Base-by-base conservation (phyloP, 1,140 invertebrate species). In the Mamestra configurata region DNA sequence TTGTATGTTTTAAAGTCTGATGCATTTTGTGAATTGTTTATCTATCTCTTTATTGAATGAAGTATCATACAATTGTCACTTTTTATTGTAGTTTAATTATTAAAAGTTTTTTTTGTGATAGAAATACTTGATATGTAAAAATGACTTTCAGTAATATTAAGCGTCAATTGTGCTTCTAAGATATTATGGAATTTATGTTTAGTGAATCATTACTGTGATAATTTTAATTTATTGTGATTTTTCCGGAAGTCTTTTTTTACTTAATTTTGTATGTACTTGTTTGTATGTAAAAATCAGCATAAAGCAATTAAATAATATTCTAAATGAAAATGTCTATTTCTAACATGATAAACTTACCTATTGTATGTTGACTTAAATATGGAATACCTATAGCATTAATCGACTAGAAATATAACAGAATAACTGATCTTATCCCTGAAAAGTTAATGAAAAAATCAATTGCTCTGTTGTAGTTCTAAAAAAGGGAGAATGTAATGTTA, bases 181-280 rank as follows among this genome's bases (percentile, higher is more conserved):
- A 68, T 77, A 68, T 55, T 64, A 35, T 43, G 11, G 27, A 77
- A 53, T 64, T 75, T 77, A 77, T 61, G 59, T 66, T 77, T 77
- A 66, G 55, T 46, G 55, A 76, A 76, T 76, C 40, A 61, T 76
- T 76, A 68, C 75, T 77, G 75, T 77, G 75, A 77, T 77, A 77
- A 66, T 53, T 77, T 77, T 77, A 73, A 22, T 66, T 77, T 64
- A 76, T 76, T 76, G 73, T 76, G 73, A 61, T 76, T 76, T 72
- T 46, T 27, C 43, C 35, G 22, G 37, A 49, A 49, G 13, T n/a
- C 8, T 35, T 31, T 66, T 66, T 77, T 66, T 53, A 66, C 31
- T 73, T 49, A 51, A 51, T 49, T 53, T 51, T 31, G 51, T 51
- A 73, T 24, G 51, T 27, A 53, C 49, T 53, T 37, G 71, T 37